Base-by-base conservation (phyloP, 2,888 invertebrate species). In the Tipula lateralis region DNA sequence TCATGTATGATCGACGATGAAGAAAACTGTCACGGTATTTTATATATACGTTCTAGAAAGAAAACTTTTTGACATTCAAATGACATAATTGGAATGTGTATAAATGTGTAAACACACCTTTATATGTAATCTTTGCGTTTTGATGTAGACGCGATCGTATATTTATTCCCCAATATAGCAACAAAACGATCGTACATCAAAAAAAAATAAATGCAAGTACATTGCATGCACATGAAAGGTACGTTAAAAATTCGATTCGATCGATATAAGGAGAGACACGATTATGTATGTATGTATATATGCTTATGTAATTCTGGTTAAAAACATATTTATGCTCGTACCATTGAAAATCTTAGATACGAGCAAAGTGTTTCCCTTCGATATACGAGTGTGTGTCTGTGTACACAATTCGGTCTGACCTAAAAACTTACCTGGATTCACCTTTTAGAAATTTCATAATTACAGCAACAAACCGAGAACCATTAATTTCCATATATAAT, bases 101-200 rank as follows among this genome's bases (percentile, higher is more conserved):
- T 66, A 66, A 66, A 66, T 66, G 66, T 66, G 66, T 66, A 66
- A 66, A 9, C 66, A 66, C 66, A 66, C 66, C 66, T 66, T 66
- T 66, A 66, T 66, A 66, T 66, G 66, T 66, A 66, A 66, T 19
- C 24, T 66, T 66, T 66, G 66, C 19, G 66, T 66, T 50, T 19
- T 50, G 16, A 3, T 66, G 12, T 2, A n/a, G n/a, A n/a, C 13
- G 4, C 39, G 66, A 66, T 66, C 66, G n/a, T n/a, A n/a, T n/a
- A n/a, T n/a, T 19, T 66, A 19, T 66, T 19, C 66, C 66, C 66
- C 66, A 66, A 66, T 66, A 66, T 66, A 66, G 66, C 6, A 66
- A 66, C 6, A 50, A 50, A 66, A 66, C 19, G 66, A 66, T 24
- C 66, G 66, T 66, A 24, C 66, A 66, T 13, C 66, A 24, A 66